These are phyloP conservation scores for Ditylenchus dipsaci DNA, from an alignment of 1,140 invertebrate species.

Conservation along the genomic window DNA sequence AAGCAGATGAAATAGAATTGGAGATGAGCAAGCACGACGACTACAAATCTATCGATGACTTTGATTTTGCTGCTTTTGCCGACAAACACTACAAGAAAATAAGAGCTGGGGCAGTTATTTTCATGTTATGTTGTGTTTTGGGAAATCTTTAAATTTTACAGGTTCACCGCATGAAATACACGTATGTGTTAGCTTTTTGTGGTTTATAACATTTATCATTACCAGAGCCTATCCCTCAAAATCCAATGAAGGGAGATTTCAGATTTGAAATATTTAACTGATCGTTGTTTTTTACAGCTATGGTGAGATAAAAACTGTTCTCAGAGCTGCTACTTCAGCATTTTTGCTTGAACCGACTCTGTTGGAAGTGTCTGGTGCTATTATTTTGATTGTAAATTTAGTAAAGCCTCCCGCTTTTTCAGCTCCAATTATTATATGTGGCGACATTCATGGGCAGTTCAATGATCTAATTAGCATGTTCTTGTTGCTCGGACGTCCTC, in stretches of 20 bases:
- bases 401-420: not conserved
- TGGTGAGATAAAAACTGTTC: constrained; percentile 21
- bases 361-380: constrained; percentile 49
- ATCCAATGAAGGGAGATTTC: no score
- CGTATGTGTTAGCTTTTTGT: no score
- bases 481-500: constrained; percentile 13
- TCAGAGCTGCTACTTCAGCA: constrained; percentile 21
- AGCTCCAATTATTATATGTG: constrained; percentile 60
- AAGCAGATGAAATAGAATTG: no score
- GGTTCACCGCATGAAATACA: constrained; percentile 40
- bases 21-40: constrained; percentile 2
- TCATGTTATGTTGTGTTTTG: not conserved
- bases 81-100: constrained; percentile 36
- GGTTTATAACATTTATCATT: no score
- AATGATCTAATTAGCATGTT: constrained; percentile 38
- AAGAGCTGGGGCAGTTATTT: constrained; percentile 25
- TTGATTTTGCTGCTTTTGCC: constrained; percentile 31
- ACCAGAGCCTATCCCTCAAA: no score
- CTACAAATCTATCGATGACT: constrained; percentile 12
- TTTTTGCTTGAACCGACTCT: constrained; percentile 23
- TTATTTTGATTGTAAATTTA: not conserved
- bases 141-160: not conserved
- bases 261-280: no score
- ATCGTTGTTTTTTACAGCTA: no score
- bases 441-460: constrained; percentile 58